Evolutionary conservation across 2,113 vertebrate species (phyloP).

Genomic region (Caranx ignobilis): DNA sequence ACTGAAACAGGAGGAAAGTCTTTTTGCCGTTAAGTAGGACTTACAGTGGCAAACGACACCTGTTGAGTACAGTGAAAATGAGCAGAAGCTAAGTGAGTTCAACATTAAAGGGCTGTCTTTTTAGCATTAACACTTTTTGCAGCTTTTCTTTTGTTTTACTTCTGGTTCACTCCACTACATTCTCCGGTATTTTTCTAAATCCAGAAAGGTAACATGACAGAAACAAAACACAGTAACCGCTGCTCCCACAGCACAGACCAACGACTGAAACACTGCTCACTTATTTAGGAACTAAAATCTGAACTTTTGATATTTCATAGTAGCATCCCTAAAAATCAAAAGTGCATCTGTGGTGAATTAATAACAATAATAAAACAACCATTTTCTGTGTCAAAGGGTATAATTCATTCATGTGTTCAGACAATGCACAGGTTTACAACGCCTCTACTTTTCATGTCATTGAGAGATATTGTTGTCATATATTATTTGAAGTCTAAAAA

Average conservation of each 20-base stretch:
- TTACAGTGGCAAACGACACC: conserved; percentile 77
- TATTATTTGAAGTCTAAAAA: conserved; percentile 52
- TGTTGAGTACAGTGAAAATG: conserved; percentile 74
- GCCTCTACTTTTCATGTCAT: conserved; percentile 1
- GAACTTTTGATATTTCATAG: neutral
- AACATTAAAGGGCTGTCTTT: conserved; percentile 59
- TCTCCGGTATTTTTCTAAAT: conserved; percentile 3
- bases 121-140: conserved; percentile 12
- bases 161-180: neutral
- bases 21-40: conserved; percentile 76
- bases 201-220: conserved; percentile 10
- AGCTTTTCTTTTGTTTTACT: conserved; percentile 55
- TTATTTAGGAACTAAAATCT: conserved; percentile 4
- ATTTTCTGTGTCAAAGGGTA: neutral
- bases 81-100: conserved; percentile 59
- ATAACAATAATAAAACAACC: neutral
- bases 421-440: neutral
- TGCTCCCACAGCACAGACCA: conserved; percentile 15
- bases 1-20: conserved; percentile 92
- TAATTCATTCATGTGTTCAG: conserved; percentile 2
- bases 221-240: conserved; percentile 17
- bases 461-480: conserved; percentile 24
- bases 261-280: neutral
- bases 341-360: neutral
- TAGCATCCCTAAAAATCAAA: neutral